Base-by-base conservation (phyloP, 2,888 invertebrate genomes). In the Hirtodrosophila duncani region DNA sequence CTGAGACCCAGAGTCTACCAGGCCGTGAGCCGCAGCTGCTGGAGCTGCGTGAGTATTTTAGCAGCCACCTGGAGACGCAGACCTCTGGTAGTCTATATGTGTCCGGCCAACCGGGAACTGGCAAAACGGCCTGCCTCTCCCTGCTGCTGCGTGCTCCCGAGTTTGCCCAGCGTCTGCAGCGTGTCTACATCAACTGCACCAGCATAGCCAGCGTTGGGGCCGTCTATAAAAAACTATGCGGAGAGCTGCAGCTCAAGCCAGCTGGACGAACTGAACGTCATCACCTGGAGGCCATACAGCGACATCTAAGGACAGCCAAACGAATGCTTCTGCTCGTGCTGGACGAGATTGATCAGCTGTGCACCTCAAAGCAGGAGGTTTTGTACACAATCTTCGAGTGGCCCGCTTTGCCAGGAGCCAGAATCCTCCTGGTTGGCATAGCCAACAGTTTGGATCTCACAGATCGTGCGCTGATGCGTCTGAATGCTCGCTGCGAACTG, bases 71-170 rank as follows among this genome's bases (percentile, higher is more conserved):
- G 44, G 84, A 90, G 2, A 88, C 89, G 1, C 88, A 90, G 63
- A 88, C 88, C 20, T 93, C 97, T 0, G 94, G 93, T 1, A 95
- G 96, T 10, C 83, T 99, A 42, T 99, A 99, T 85, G 91, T 99
- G 27, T 98, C 97, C 24, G 99, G 99, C 1, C 96, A 97, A 14
- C 99, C 99, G 0, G 99, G 99, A 3, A 99, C 99, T 1, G 99
- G 85, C 1, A 98, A 98, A 88, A 98, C 98, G 0, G 97, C 97
- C 0, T 93, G 94, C 53, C 88, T 98, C 10, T 92, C 92, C 0
- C 90, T 93, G 61, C 90, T 96, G 46, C 87, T 97, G 44, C 88
- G 91, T 23, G 88, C 91, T 31, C 87, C 91, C 8, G 89, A 92
- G 87, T 81, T 82, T 45, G 61, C 84, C 1, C 81, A 85, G 20